These are phyloP conservation scores for Camponotus fellah DNA, from an alignment of 2,888 invertebrate genomes.

Conservation along the genomic window DNA sequence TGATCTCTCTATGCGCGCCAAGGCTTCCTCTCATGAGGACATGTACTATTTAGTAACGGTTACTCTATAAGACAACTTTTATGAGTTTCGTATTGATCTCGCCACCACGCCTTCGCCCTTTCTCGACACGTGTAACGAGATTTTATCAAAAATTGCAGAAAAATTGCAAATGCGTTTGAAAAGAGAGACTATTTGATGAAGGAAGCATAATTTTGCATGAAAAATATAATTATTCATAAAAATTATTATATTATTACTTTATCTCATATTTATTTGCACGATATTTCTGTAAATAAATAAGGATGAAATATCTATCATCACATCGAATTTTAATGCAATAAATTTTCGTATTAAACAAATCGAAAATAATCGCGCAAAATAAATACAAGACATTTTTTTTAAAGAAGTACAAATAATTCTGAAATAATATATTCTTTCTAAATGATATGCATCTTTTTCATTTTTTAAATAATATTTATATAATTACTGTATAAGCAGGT, in stretches of 20 bases:
- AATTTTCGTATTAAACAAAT: not conserved
- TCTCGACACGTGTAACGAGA: not conserved
- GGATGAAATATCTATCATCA: not conserved
- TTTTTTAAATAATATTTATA: not conserved
- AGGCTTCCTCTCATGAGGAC: slow-evolving; percentile 3
- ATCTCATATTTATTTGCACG: not conserved
- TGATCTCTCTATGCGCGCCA: slow-evolving; percentile 20
- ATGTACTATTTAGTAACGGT: not conserved
- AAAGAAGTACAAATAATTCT: not conserved
- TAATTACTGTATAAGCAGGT: not conserved
- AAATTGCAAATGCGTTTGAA: not conserved
- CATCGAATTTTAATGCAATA: not conserved
- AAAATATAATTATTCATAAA: not conserved
- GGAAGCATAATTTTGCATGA: not conserved
- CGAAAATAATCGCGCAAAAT: not conserved
- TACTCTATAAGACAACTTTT: slow-evolving; percentile 15
- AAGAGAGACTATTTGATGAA: not conserved
- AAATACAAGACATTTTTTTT: not conserved
- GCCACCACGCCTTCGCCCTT: not conserved
- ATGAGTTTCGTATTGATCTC: slow-evolving; percentile 25
- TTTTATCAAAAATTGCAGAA: slow-evolving; percentile 18
- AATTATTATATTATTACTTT: not conserved
- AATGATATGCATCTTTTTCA: not conserved
- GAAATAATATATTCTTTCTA: not conserved
- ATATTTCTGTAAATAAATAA: not conserved